A percentile compares a stretch with the other conserved stretches of the same genome.
Evolutionary conservation across 2,797 vertebrate genomes (phyloP).

Genomic region (Coendou prehensilis): DNA sequence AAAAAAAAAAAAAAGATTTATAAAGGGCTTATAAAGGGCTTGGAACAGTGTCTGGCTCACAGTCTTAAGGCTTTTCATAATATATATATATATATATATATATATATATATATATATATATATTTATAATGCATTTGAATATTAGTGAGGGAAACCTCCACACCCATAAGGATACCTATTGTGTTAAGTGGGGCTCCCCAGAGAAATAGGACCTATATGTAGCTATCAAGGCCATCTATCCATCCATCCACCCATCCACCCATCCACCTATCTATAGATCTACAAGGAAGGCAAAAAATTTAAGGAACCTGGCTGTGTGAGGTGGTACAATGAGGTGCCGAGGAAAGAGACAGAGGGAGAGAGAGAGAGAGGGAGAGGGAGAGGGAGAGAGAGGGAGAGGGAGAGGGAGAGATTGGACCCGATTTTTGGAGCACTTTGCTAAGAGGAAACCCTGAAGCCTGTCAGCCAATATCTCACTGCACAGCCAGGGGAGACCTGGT

Average conservation of each 20-base stretch:
- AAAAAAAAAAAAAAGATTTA: neutral
- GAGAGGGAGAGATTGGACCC: neutral
- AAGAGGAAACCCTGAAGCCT: neutral
- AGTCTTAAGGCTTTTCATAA: neutral
- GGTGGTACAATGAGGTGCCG: neutral
- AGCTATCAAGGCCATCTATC: neutral
- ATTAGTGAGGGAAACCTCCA: conserved; percentile 1
- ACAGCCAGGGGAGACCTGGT: neutral
- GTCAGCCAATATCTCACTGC: neutral
- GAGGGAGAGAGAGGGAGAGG: neutral
- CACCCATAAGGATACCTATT: neutral
- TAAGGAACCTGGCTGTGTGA: neutral
- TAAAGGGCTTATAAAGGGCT: neutral
- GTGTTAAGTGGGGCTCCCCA: neutral
- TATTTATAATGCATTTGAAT: neutral
- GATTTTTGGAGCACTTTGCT: neutral
- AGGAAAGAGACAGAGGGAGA: neutral
- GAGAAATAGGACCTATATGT: neutral
- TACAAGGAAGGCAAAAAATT: neutral
- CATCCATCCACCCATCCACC: neutral
- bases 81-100: neutral
- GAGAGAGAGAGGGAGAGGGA: neutral
- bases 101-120: neutral
- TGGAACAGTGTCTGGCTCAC: neutral
- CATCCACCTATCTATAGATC: neutral